phyloP scores from a whole-genome alignment of 1,140 invertebrate species.

The Cydia strobilella region DNA sequence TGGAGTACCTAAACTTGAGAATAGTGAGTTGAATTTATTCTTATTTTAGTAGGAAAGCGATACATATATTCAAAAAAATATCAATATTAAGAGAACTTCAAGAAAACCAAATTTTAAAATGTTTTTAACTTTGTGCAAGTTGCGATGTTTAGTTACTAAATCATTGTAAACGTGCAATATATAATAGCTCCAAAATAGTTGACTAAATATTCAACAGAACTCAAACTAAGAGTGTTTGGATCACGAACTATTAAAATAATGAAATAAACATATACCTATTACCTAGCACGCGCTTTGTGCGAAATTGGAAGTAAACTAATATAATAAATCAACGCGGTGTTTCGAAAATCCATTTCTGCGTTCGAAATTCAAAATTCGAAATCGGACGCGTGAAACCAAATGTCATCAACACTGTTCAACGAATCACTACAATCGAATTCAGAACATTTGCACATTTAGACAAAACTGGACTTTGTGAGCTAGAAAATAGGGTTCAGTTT shows the following conservation, averaged over 20 bases:
- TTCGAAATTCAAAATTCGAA: slow-evolving; percentile 53
- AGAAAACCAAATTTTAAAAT: not conserved
- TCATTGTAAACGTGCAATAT: not conserved
- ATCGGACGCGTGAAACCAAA: slow-evolving; percentile 53
- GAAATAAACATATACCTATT: not conserved
- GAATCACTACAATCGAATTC: slow-evolving; percentile 68
- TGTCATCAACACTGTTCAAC: slow-evolving; percentile 60
- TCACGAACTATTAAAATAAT: not conserved
- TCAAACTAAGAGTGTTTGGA: not conserved
- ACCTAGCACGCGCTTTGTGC: not conserved
- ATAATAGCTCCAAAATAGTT: not conserved
- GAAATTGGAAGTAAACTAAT: not conserved
- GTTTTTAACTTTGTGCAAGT: not conserved
- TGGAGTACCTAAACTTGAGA: not conserved
- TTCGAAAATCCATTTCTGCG: slow-evolving; percentile 45
- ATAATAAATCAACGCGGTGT: not conserved
- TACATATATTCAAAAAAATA: not conserved
- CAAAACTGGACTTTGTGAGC: not conserved
- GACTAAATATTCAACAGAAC: not conserved
- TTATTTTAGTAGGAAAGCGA: too few relatives aligned
- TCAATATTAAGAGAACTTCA: not conserved
- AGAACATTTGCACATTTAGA: slow-evolving; percentile 10
- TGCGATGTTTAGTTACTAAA: not conserved
- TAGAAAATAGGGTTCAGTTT: slow-evolving; percentile 30
- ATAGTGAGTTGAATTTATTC: not conserved